Percentiles rank a stretch among this genome's conserved stretches.
These are phyloP conservation scores for Atta cephalotes DNA, from an alignment of 1,140 invertebrate genomes.

Conservation along the genomic window DNA sequence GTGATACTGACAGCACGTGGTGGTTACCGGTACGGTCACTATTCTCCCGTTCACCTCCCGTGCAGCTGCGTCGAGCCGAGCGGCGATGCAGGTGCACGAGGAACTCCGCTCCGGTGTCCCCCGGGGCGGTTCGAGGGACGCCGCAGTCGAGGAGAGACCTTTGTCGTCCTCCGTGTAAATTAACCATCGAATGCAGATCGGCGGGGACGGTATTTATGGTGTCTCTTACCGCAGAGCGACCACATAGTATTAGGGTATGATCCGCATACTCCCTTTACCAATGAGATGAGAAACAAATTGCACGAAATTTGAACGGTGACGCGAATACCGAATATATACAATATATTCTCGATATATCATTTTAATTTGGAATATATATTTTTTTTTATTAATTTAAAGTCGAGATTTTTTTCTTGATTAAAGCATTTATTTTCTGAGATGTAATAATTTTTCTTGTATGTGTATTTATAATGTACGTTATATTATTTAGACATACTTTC, in stretches of 20 bases:
- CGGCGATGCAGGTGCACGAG: slow-evolving; percentile 48
- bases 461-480: neutral
- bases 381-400: slow-evolving; percentile 11
- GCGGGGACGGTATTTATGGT: slow-evolving; percentile 35
- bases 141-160: slow-evolving; percentile 51
- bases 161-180: slow-evolving; percentile 57
- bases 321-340: neutral
- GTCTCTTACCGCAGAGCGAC: slow-evolving; percentile 39
- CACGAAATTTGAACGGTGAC: neutral
- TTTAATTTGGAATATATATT: neutral
- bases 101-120: slow-evolving; percentile 13
- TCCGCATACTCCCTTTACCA: neutral
- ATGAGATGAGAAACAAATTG: neutral
- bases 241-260: slow-evolving; percentile 12
- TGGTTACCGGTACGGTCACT: slow-evolving; percentile 10
- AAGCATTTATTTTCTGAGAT: neutral
- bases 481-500: neutral
- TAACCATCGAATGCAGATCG: slow-evolving; percentile 52
- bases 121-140: slow-evolving; percentile 37
- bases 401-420: neutral
- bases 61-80: slow-evolving; percentile 31
- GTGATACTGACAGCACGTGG: slow-evolving; percentile 41
- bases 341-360: neutral
- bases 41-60: neutral
- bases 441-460: neutral